Evolutionary conservation across 2,888 invertebrate species (phyloP), one percentile per base, ranked within the genome.

Genomic region (Ariolimax columbianus): DNA sequence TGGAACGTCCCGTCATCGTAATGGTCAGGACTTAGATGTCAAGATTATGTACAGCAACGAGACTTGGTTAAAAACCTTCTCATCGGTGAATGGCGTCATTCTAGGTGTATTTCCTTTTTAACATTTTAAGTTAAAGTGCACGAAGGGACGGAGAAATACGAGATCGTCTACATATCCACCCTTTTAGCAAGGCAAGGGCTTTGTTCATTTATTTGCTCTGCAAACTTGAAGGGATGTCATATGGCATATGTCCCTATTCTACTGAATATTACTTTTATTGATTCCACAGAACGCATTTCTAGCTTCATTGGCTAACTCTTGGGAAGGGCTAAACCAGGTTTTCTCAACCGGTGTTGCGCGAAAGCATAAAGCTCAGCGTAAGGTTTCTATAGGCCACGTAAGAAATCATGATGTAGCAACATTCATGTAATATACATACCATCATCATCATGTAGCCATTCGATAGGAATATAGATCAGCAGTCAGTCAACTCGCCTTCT

Each of bases 191-290:
- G 66, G 17, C 30, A 17, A 43, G n/a, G 77, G 11, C 43, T 66
- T 79, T 43, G 30, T 79, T 43, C 66, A 23, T 66, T n/a, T 79
- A 47, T 79, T 79, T 79, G 66, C 79, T 66, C 19, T 19, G 79
- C 47, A 79, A 79, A 79, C 66, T n/a, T 43, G 30, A 68, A 40
- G 68, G 23, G 68, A 66, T 68, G 79, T 79, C 79, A 68, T 30
- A 9, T 19, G 79, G 33, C 79, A 47, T 79, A 79, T 47, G 68
- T 79, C 66, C 79, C 17, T 66, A 79, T 40, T 43, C 66, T 66
- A 66, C 68, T 51, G 79, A 79, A 79, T 79, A 79, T 79, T 79
- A 43, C 79, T 68, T 79, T 43, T 68, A 79, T 79, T 47, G 66
- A 79, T 68, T 47, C 17, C 47, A 47, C 30, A 68, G 55, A 79